Percentiles rank a stretch among this genome's conserved stretches.
Evolutionary conservation across 2,888 invertebrate species (phyloP).

Genomic region (Odontomyia ornata): DNA sequence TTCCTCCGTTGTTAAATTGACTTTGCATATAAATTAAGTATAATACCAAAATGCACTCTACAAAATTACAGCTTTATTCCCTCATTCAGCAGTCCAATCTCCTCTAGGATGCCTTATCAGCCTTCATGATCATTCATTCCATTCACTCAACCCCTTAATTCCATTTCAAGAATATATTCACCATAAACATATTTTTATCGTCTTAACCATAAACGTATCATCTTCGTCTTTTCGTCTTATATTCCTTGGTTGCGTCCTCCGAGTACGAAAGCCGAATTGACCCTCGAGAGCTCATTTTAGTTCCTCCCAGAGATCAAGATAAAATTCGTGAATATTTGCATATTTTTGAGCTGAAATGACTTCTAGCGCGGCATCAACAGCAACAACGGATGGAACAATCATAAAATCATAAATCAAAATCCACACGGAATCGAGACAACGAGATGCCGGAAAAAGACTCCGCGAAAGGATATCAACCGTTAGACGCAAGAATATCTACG

Average conservation of each 20-base stretch:
- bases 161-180: background rate
- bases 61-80: background rate
- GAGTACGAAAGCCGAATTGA: background rate
- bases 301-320: slow-evolving; percentile 20
- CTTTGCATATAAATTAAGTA: no score
- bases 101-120: background rate
- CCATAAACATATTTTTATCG: slow-evolving; percentile 26
- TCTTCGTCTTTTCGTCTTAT: background rate
- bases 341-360: background rate
- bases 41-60: background rate
- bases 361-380: background rate
- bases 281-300: background rate
- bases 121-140: background rate
- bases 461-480: no score
- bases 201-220: slow-evolving; percentile 9
- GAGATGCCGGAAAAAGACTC: background rate
- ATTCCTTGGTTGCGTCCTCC: background rate
- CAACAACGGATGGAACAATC: slow-evolving; percentile 20
- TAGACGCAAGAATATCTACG: background rate
- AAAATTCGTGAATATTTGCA: slow-evolving; percentile 34
- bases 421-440: background rate
- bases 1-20: no score
- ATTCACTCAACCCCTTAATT: background rate
- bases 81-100: background rate
- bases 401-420: slow-evolving; percentile 34